Conservation (phyloP, 2,888 invertebrate genomes). For the Torymus aiolomorphi region DNA sequence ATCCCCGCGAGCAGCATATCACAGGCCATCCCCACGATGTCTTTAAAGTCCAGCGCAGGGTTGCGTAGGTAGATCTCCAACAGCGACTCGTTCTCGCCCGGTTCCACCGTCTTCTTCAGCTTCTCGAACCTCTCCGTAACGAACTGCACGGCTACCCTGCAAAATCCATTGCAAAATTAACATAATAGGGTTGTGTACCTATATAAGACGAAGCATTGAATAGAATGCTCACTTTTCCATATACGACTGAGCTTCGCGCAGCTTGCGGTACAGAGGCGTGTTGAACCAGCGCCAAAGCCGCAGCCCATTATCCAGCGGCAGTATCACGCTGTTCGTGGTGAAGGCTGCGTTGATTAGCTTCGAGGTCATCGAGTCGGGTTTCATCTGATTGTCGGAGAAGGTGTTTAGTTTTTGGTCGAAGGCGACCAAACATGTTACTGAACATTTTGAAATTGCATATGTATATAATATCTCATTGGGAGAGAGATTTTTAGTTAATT, state of each 20-base stretch:
- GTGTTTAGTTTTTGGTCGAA: constrained; percentile 84
- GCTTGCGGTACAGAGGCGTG: constrained; percentile 84
- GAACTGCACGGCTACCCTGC: constrained; percentile 82
- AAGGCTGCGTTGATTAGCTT: constrained; percentile 85
- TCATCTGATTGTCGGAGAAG: constrained; percentile 80
- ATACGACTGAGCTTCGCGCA: constrained; percentile 82
- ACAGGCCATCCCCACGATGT: constrained; percentile 89
- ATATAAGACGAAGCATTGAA: neutral
- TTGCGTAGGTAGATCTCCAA: constrained; percentile 83
- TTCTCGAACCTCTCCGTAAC: constrained; percentile 78
- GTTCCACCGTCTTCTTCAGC: constrained; percentile 72
- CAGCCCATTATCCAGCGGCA: constrained; percentile 83
- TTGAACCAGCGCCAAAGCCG: constrained; percentile 84
- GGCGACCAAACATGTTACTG: constrained; percentile 85
- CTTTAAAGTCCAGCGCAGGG: constrained; percentile 84
- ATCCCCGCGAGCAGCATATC: constrained; percentile 91
- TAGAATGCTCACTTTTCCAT: constrained; percentile 80
- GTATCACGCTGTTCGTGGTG: constrained; percentile 83
- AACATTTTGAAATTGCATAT: constrained; percentile 60
- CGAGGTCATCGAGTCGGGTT: constrained; percentile 80
- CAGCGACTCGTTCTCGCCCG: constrained; percentile 76
- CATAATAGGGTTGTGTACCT: neutral
- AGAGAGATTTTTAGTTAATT: too few relatives aligned
- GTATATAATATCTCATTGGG: too few relatives aligned
- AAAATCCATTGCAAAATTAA: constrained; percentile 28